Conservation (phyloP, 2,113 vertebrate species). For the Cervus canadensis region DNA sequence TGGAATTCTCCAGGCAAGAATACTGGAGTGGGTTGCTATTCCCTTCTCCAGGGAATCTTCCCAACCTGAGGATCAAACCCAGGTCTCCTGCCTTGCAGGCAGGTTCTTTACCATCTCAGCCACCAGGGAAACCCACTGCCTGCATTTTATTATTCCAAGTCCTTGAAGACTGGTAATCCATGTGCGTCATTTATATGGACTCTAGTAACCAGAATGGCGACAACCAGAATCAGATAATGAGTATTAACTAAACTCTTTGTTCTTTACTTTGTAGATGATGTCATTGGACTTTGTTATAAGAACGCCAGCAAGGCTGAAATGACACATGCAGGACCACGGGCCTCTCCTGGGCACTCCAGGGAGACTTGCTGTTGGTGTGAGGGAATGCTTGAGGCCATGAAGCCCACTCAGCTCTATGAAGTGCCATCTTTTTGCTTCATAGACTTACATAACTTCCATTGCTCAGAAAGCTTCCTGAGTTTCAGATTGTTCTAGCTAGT, state of each 20-base stretch:
- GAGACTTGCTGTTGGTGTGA: neutral
- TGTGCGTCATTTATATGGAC: neutral
- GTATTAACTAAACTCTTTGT: neutral
- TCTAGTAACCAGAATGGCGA: neutral
- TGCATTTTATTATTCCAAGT: neutral
- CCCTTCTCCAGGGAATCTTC: neutral
- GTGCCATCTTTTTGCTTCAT: neutral
- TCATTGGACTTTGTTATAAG: neutral
- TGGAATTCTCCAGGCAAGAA: neutral
- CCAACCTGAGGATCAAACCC: neutral
- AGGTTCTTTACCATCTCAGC: neutral
- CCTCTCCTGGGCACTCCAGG: too few relatives aligned
- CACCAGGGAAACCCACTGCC: neutral
- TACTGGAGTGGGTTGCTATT: neutral
- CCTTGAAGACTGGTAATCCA: neutral
- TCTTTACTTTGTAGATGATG: neutral
- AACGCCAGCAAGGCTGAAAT: neutral
- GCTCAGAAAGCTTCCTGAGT: neutral
- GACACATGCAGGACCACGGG: fast-evolving
- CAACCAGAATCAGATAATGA: neutral
- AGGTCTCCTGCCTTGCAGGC: neutral
- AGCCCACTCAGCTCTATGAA: neutral
- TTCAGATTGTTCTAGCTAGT: neutral
- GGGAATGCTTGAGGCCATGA: neutral
- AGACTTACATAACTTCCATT: neutral